Base-by-base conservation (phyloP, 2,797 vertebrate species). In the Rhodeus uyekii region DNA sequence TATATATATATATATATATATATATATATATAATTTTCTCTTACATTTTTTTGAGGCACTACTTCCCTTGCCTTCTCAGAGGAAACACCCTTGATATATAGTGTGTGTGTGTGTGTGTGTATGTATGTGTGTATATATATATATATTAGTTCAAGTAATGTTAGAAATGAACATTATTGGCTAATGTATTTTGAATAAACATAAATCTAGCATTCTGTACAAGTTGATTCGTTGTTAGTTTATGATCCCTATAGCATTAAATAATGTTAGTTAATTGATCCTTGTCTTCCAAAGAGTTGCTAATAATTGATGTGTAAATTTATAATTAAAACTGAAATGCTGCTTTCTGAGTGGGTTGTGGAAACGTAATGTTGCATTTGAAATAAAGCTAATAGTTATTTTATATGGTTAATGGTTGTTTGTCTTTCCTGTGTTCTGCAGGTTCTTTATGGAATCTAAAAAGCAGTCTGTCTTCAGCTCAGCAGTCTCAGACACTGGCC, bases 381-480 rank as follows among this genome's bases (percentile, higher is more conserved):
- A 61, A 60, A 46, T 42, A 61, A 71, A 61, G 38, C 22, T 34
- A 1, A 53, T 63, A 5, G 18, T 27, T 39, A n/a, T 34, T 69
- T 12, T 18, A 10, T 22, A 32, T 55, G 3, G 12, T 48, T 48
- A 42, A 58, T 22, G 32, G n/a, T 29, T 82, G 48, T 24, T 16
- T 14, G 8, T 46, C 8, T 44, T 60, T 44, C 42, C 65, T 78
- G 4, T 19, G 3, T 67, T 68, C 22, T 55, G 38, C 87, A 99
- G 98, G 97, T 16, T 94, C 95, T 0, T 34, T 97, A 67, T 99
- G 98, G 98, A 99, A 99, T 88, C 88, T 98, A 88, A 99, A 97
- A 88, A 92, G 89, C 67, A 88, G 92, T 46, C 89, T 99, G 55
- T 96, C 97, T 5, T 86, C 91, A 7, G 92, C 93, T 71, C 95